Evolutionary conservation across 2,888 invertebrate species (phyloP), one percentile per base, ranked within the genome.

Genomic region (Protophormia terraenovae): DNA sequence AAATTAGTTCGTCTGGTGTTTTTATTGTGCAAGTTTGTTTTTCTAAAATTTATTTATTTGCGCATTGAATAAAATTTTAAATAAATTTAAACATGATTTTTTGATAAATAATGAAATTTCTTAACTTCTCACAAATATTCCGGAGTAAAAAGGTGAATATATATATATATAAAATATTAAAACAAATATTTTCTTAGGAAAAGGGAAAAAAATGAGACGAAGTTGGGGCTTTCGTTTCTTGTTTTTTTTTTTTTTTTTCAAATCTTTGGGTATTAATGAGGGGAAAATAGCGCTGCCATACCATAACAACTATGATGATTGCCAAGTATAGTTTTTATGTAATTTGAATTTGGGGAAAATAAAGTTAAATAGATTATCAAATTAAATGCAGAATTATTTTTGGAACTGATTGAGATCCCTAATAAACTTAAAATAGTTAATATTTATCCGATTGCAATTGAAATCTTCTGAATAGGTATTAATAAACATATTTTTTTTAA

Each of bases 1-100:
- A 6, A n/a, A 19, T 69, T 69, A 79, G 62, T 80, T 75, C 75
- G 66, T 75, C 75, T 79, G 53, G 45, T 84, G 79, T 84, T 79
- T 79, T 79, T 69, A 50, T 66, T 45, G 60, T 66, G 55, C 29
- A n/a, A 50, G 32, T 47, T 22, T 29, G 47, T 29, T 47, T 60
- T 66, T 67, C 1, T 50, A 16, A 12, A 45, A n/a, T 19, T n/a
- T 32, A 8, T 47, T 45, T 41, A 19, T 29, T 4, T 77, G 12
- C 2, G 29, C 8, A 19, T 16, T 58, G 16, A 35, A 41, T 32
- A 29, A 19, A 58, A 22, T 58, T 45, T 29, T 8, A 60, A 67
- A 24, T 4, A 60, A 22, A 41, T 41, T 22, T 60, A 35, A 35
- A 38, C 1, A 60, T 83, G 35, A 75, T 38, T 69, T 75, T 41